A percentile compares a stretch with the other conserved stretches of the same genome.
Evolutionary conservation across 2,888 invertebrate species (phyloP).

Genomic region (Sturmia bella): DNA sequence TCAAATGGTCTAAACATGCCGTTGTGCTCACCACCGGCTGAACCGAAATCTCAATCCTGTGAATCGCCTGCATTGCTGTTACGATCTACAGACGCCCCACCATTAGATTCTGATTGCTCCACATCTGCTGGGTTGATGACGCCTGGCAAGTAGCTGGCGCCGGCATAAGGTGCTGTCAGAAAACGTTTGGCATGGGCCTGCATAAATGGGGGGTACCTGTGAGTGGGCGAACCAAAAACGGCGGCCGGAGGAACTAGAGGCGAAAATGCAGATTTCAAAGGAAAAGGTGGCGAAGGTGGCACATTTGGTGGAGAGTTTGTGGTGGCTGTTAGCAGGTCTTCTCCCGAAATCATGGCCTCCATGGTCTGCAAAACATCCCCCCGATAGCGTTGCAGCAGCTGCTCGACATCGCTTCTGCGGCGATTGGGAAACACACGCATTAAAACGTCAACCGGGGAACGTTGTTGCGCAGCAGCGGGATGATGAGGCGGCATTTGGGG

Average conservation of each 20-base stretch:
- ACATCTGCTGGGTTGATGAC: slow-evolving; percentile 84
- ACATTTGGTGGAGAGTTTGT: slow-evolving; percentile 75
- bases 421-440: slow-evolving; percentile 94
- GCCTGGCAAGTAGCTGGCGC: slow-evolving; percentile 91
- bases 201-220: slow-evolving; percentile 81
- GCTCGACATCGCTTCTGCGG: slow-evolving; percentile 92
- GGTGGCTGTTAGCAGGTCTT: slow-evolving; percentile 76
- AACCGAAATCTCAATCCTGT: slow-evolving; percentile 79
- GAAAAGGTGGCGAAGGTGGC: slow-evolving; percentile 80
- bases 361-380: slow-evolving; percentile 96
- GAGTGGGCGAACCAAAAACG: slow-evolving; percentile 81
- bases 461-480: slow-evolving; percentile 71
- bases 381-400: slow-evolving; percentile 90
- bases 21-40: slow-evolving; percentile 68
- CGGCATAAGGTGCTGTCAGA: slow-evolving; percentile 90
- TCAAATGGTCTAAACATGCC: slow-evolving; percentile 77
- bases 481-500: slow-evolving; percentile 66
- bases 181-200: slow-evolving; percentile 89
- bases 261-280: slow-evolving; percentile 88
- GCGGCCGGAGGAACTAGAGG: slow-evolving; percentile 84
- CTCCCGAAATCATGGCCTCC: slow-evolving; percentile 92
- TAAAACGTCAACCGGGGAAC: slow-evolving; percentile 93
- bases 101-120: slow-evolving; percentile 81
- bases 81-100: slow-evolving; percentile 80
- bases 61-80: slow-evolving; percentile 81